Percentiles rank a stretch among this genome's conserved stretches.
Conservation (phyloP, 2,888 invertebrate species). For the Nephrocerus scutellatus region DNA sequence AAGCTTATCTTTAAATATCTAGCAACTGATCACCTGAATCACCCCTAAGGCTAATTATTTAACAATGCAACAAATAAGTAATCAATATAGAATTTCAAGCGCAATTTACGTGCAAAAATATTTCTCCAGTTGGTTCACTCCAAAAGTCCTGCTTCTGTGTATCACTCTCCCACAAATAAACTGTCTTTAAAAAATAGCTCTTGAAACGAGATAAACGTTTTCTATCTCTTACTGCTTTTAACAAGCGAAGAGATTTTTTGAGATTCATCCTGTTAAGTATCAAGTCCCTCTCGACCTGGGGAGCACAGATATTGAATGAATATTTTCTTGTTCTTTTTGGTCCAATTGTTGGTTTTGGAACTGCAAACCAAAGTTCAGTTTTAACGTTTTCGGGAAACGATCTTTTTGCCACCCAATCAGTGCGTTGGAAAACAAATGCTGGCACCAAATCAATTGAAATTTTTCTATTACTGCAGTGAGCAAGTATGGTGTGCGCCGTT, state of each 20-base stretch:
- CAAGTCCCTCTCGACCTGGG: constrained; percentile 24
- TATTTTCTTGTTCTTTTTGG: constrained; percentile 2
- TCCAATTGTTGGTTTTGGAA: constrained; percentile 24
- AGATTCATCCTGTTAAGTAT: constrained; percentile 19
- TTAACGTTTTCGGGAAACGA: constrained; percentile 4
- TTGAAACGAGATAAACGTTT: constrained; percentile 22
- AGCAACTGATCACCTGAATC: too few relatives aligned
- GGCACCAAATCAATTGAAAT: constrained; percentile 32
- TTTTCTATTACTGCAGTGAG: constrained; percentile 11
- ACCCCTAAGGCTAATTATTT: too few relatives aligned
- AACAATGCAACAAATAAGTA: too few relatives aligned
- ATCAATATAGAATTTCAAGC: neutral
- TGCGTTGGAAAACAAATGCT: constrained; percentile 22
- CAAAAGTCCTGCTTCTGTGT: constrained; percentile 15
- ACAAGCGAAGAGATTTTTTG: constrained; percentile 24
- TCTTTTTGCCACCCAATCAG: constrained; percentile 19
- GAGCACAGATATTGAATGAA: constrained; percentile 21
- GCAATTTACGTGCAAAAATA: constrained; percentile 23
- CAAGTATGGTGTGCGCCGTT: constrained; percentile 26
- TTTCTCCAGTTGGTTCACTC: constrained; percentile 10
- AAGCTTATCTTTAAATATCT: too few relatives aligned
- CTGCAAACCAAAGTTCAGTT: constrained; percentile 21
- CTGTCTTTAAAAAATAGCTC: constrained; percentile 30
- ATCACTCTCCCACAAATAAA: constrained; percentile 25
- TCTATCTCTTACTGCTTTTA: constrained; percentile 28